Conservation (phyloP, 2,888 invertebrate genomes). For the Ormyrus labotus region DNA sequence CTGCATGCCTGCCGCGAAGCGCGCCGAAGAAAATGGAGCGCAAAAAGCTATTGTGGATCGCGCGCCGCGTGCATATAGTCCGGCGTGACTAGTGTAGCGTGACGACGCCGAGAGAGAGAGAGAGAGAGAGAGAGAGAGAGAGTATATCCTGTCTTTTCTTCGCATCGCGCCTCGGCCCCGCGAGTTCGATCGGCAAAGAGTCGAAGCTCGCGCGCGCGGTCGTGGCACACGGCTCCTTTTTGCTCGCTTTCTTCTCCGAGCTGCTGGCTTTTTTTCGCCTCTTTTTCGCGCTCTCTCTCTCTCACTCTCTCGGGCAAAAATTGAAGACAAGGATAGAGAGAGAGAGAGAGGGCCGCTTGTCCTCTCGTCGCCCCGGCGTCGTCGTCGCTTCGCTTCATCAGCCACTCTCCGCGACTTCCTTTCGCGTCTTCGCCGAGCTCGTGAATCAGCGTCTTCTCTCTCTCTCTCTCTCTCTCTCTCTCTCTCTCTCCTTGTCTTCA, state of each 20-base stretch:
- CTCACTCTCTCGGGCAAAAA: conserved; percentile 4
- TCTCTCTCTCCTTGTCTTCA: conserved; percentile 39
- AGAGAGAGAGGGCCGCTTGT: conserved; percentile 14
- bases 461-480: conserved; percentile 11
- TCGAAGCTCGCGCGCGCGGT: conserved; percentile 18
- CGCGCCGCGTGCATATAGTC: conserved; percentile 45
- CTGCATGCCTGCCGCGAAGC: not conserved
- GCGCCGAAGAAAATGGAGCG: conserved; percentile 54
- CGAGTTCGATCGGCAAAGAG: conserved; percentile 14
- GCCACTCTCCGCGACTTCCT: conserved; percentile 44
- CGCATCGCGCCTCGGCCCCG: not conserved
- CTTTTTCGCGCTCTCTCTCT: conserved; percentile 41
- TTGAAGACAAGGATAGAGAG: too few relatives aligned
- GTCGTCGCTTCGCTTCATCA: conserved; percentile 54
- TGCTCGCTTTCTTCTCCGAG: not conserved
- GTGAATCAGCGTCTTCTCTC: conserved; percentile 49
- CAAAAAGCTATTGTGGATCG: conserved; percentile 48
- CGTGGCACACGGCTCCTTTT: not conserved
- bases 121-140: not conserved
- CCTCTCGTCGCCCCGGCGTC: conserved; percentile 21
- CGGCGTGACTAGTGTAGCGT: conserved; percentile 63
- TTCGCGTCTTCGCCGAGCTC: conserved; percentile 38
- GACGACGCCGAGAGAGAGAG: conserved; percentile 33
- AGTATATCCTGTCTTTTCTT: conserved; percentile 52
- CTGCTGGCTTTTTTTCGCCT: conserved; percentile 5